phyloP scores from a whole-genome alignment of 2,888 invertebrate genomes.

The Beris morrisii region DNA sequence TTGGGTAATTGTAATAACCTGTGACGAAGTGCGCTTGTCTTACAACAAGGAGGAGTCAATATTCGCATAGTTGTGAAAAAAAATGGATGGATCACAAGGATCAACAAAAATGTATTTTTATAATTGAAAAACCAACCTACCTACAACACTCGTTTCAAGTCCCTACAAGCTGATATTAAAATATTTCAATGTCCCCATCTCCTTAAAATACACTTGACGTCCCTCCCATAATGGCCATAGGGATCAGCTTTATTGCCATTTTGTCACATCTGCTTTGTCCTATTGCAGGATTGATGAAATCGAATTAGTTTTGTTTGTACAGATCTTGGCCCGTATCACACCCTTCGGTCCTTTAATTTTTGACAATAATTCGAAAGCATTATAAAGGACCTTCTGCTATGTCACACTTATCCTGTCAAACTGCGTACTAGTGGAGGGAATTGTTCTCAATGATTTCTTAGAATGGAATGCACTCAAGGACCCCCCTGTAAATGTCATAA shows the following conservation, averaged over 20 bases:
- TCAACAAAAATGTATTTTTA: too few relatives aligned
- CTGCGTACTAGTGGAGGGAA: background rate
- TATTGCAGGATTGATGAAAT: conserved; percentile 37
- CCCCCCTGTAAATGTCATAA: conserved; percentile 7
- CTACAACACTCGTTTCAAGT: too few relatives aligned
- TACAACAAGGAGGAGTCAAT: too few relatives aligned
- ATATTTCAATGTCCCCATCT: too few relatives aligned
- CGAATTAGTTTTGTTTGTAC: conserved; percentile 37
- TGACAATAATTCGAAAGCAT: conserved; percentile 13
- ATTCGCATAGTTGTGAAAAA: too few relatives aligned
- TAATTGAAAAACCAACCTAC: too few relatives aligned
- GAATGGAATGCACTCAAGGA: conserved; percentile 17
- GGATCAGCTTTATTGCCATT: conserved; percentile 21
- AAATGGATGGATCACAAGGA: too few relatives aligned
- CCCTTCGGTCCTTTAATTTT: conserved; percentile 13
- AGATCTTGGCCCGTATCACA: conserved; percentile 32
- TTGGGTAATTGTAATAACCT: too few relatives aligned
- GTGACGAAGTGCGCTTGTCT: too few relatives aligned
- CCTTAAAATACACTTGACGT: too few relatives aligned
- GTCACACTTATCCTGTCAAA: conserved; percentile 7
- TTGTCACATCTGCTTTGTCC: conserved; percentile 35
- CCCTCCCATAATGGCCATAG: too few relatives aligned
- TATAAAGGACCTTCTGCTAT: conserved; percentile 5
- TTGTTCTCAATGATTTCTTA: background rate
- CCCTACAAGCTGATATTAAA: too few relatives aligned